Base-by-base conservation (phyloP, 2,888 invertebrate genomes). In the Phengaris alcon region DNA sequence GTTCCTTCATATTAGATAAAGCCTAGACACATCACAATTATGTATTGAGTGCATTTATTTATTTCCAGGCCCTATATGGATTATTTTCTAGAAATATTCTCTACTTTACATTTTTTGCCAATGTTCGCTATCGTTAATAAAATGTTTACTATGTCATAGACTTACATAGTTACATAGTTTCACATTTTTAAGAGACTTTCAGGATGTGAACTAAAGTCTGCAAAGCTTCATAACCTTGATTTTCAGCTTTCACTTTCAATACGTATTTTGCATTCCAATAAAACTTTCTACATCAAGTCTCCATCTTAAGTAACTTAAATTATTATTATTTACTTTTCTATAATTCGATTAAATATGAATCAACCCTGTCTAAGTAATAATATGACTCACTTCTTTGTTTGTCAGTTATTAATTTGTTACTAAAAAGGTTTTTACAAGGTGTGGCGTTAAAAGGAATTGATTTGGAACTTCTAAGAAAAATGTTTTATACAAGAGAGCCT, bases 1-100 rank as follows among this genome's bases (percentile, higher is more conserved):
- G 84, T 35, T 51, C 72, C 51, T 54, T 52, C 72, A 54, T 72
- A 22, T 72, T 7, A 35, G 54, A 72, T 72, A 54, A 72, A 15
- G 9, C 52, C 72, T 72, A 72, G 72, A 72, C 44, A 52, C 54
- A 70, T 70, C 22, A 15, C 35, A 64, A 64, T 64, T 7, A 59
- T 44, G 64, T 35, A 64, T 35, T 64, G 3, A 9, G 35, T 35
- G 35, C 35, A 64, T 64, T 35, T 3, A 44, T 52, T 52, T 52
- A 4, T 8, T 64, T 13, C 64, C 7, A 12, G 12, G 13, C 12
- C 12, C 10, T 22, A 22, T 6, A 35, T 35, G 6, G 2, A 64
- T 13, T 59, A 9, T 22, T 9, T 59, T 59, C 59, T 59, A 59
- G 9, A 59, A 59, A 15, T 15, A 22, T 22, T 22, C 15, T 12